Evolutionary conservation across 2,113 vertebrate species (phyloP), one percentile per base, ranked within the genome.

Genomic region (Campylorhamphus procurvoides): DNA sequence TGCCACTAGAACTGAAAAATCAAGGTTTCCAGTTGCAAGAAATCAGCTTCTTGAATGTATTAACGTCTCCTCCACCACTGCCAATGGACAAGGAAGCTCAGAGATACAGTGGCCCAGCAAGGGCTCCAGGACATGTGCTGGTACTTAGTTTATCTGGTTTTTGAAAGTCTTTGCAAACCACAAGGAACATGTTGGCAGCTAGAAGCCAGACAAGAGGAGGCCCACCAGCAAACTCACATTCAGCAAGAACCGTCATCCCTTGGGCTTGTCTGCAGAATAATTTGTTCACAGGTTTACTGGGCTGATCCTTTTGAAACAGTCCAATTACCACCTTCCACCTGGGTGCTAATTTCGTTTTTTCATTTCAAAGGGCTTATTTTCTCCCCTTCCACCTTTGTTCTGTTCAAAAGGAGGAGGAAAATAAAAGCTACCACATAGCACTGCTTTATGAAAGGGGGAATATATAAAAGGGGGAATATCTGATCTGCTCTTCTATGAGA

Each of bases 261-360:
- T 58, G 28, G 40, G 20, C 11, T 85, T 68, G 16, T 60, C 67
- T 77, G 44, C 17, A 84, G 52, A 58, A 50, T 29, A 71, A 85
- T 64, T 81, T 93, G 28, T 72, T 94, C 40, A 40, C 33, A 79
- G 82, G 33, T 73, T 42, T 86, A 35, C 39, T 50, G 24, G 20
- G n/a, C 37, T 44, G 53, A 85, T 86, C 50, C 14, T 52, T 76
- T 76, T 83, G 72, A 90, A 94, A 63, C 4, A 71, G 25, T 76
- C 14, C 53, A 80, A 94, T 94, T 94, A 82, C 29, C 87, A 86
- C 59, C 27, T 93, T 90, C 67, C 25, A 74, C 37, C 33, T 42
- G 66, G 44, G 81, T 83, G 78, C 18, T 89, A 89, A 94, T 80
- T 93, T 69, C 9, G 90, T 74, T 78, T 62, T 72, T 94, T 95